Conservation (phyloP, 1,140 invertebrate genomes). For the Chrysoperla carnea region DNA sequence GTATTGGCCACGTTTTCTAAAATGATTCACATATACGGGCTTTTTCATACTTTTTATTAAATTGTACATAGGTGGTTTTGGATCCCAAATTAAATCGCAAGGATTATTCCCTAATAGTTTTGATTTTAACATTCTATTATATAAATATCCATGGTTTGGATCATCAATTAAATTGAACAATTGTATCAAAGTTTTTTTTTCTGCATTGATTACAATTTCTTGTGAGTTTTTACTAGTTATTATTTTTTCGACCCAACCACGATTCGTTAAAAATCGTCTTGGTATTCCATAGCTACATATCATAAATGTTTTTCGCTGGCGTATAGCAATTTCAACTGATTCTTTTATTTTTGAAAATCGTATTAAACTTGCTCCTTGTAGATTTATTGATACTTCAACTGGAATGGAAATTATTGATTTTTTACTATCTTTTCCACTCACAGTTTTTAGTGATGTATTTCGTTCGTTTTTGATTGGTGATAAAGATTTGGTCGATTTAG, state of each 20-base stretch:
- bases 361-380: constrained; percentile 27
- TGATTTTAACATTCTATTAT: neutral
- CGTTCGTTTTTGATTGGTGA: neutral
- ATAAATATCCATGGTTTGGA: neutral
- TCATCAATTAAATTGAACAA: neutral
- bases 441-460: too few relatives aligned
- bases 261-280: neutral
- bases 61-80: neutral
- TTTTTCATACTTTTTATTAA: neutral
- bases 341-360: neutral
- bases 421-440: too few relatives aligned
- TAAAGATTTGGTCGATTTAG: neutral
- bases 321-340: neutral
- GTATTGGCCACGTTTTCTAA: neutral
- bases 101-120: neutral
- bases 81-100: neutral
- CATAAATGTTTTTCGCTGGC: neutral
- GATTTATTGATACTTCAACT: constrained; percentile 18
- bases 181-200: neutral
- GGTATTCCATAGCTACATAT: neutral
- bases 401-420: too few relatives aligned
- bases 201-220: neutral
- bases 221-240: neutral
- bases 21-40: neutral
- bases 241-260: neutral